Percentiles rank a stretch among this genome's conserved stretches.
Evolutionary conservation across 2,888 invertebrate species (phyloP).

Genomic region (Nysson spinosus): DNA sequence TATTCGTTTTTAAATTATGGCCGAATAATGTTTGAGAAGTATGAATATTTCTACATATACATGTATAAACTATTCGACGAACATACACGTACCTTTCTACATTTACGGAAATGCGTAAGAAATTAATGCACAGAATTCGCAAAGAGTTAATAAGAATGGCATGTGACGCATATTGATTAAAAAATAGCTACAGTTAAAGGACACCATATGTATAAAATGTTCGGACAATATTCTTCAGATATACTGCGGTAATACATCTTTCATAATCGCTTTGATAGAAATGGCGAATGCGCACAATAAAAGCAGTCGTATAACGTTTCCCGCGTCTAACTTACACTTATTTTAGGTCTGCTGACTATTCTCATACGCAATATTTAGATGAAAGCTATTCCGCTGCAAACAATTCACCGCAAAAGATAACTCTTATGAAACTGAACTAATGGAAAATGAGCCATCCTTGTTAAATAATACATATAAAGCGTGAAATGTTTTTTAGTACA

Average conservation of each 20-base stretch:
- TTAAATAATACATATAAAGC: no score
- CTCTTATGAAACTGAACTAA: no score
- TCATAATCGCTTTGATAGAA: slow-evolving; percentile 16
- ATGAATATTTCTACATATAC: background rate
- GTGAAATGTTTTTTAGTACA: no score
- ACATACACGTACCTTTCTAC: background rate
- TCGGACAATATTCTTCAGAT: slow-evolving; percentile 1
- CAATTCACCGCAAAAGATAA: no score
- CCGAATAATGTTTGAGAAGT: background rate
- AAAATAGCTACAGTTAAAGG: slow-evolving; percentile 20
- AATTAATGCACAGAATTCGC: slow-evolving; percentile 7
- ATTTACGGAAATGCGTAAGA: slow-evolving; percentile 1
- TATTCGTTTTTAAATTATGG: background rate
- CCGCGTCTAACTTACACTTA: slow-evolving; percentile 13
- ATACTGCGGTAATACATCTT: slow-evolving; percentile 13
- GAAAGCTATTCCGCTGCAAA: no score
- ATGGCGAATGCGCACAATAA: slow-evolving; percentile 37
- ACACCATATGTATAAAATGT: slow-evolving; percentile 30
- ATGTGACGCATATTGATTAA: slow-evolving; percentile 15
- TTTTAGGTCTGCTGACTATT: slow-evolving; percentile 5
- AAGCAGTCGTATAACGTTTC: slow-evolving; percentile 20
- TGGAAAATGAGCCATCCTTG: no score
- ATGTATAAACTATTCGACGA: no score
- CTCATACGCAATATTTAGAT: no score
- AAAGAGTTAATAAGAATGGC: slow-evolving; percentile 21